Base-by-base conservation (phyloP, 2,888 invertebrate genomes). In the Drosophila gaucha region DNA sequence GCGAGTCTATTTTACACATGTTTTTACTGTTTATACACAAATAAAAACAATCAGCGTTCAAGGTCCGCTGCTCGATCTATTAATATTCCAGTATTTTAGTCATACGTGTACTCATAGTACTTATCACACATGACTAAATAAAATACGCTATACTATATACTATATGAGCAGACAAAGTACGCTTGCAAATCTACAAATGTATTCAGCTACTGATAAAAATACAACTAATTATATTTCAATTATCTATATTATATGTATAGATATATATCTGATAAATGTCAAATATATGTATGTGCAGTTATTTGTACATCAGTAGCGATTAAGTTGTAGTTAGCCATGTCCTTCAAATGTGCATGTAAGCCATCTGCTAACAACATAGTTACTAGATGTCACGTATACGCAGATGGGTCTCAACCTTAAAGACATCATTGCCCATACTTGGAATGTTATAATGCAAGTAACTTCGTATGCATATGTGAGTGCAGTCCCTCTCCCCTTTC, bases 31-130 rank as follows among this genome's bases (percentile, higher is more conserved):
- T 39, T 59, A 24, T 46, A 35, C 46, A 49, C 24, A 36, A 41
- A 20, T 46, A n/a, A 58, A 39, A 30, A 51, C 33, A 67, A 51
- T 60, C 33, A 30, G 35, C 36, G 68, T 51, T 52, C 74, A 63
- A 71, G 56, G 71, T 74, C 39, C 62, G 38, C 2, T 49, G 30
- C 16, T 10, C 36, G 46, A 68, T 60, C 60, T 31, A 67, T 70
- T 36, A 36, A 46, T 44, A 44, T 41, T 18, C 22, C 12, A n/a
- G 14, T 44, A 10, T 14, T 52, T 72, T 49, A 58, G 52, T 58
- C 69, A 72, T 44, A 30, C 67, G 44, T 31, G 36, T 36, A n/a
- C n/a, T n/a, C n/a, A n/a, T n/a, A 47, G 35, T 52, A 56, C 39
- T 54, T 51, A 57, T 22, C 28, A 26, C 30, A 18, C 47, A 56